A percentile compares a stretch with the other conserved stretches of the same genome.
phyloP scores from a whole-genome alignment of 2,888 invertebrate species.

The Athalia rosae region DNA sequence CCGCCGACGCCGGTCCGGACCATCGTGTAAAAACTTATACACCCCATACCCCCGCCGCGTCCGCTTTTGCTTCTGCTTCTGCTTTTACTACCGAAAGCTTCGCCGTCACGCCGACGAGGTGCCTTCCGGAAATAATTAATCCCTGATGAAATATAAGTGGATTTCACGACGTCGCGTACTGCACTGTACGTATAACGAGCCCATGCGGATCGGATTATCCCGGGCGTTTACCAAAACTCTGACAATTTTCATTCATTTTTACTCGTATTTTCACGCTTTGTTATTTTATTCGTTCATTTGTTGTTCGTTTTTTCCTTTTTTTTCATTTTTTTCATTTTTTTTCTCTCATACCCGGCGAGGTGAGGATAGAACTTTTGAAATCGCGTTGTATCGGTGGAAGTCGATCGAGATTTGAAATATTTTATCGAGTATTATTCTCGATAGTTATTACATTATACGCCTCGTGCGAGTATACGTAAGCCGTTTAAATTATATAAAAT shows the following conservation, averaged over 20 bases:
- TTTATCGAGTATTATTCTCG: too few relatives aligned
- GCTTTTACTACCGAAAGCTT: not conserved
- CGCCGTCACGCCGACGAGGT: not conserved
- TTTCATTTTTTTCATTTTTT: too few relatives aligned
- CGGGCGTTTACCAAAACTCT: conserved; percentile 17
- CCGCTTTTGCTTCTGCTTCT: too few relatives aligned
- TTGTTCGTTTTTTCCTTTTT: too few relatives aligned
- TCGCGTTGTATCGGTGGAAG: too few relatives aligned
- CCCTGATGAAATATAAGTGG: conserved; percentile 38
- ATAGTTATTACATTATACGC: too few relatives aligned
- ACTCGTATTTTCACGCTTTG: not conserved
- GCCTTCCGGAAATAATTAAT: conserved; percentile 31
- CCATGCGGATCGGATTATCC: conserved; percentile 34
- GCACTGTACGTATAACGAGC: not conserved
- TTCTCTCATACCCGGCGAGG: too few relatives aligned
- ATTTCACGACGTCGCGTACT: conserved; percentile 26
- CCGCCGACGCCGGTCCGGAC: not conserved
- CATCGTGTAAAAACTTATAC: conserved; percentile 23
- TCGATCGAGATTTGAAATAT: too few relatives aligned
- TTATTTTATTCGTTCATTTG: too few relatives aligned
- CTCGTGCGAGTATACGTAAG: not conserved
- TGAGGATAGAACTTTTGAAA: too few relatives aligned
- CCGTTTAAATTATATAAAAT: not conserved
- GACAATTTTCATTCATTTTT: not conserved
- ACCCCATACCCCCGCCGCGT: not conserved